Percentiles rank a stretch among this genome's conserved stretches.
Conservation (phyloP, 2,113 vertebrate species). For the Picathartes gymnocephalus region DNA sequence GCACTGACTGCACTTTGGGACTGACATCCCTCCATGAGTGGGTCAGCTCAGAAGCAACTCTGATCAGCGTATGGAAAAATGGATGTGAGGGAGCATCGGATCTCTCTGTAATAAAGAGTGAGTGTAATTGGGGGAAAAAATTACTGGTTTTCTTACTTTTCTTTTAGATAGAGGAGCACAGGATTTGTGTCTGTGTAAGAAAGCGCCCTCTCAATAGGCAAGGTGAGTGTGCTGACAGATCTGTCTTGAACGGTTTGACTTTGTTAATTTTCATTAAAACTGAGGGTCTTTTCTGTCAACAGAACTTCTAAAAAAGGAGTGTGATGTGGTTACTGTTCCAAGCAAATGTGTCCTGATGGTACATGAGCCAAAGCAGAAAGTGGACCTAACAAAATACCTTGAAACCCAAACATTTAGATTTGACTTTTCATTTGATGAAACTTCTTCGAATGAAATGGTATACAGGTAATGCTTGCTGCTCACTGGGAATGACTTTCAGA, state of each 20-base stretch:
- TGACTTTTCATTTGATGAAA: conserved; percentile 92
- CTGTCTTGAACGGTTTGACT: not conserved
- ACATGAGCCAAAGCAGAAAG: conserved; percentile 94
- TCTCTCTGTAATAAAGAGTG: not conserved
- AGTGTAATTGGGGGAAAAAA: not conserved
- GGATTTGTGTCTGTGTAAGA: conserved; percentile 93
- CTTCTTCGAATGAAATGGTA: conserved; percentile 85
- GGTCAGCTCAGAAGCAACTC: not conserved
- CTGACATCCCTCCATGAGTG: not conserved
- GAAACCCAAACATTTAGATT: conserved; percentile 93
- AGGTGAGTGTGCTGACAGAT: conserved; percentile 66
- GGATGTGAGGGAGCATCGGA: rapidly evolving
- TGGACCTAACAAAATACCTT: conserved; percentile 95
- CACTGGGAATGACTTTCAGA: not conserved
- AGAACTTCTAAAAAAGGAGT: conserved; percentile 89
- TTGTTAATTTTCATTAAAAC: not conserved
- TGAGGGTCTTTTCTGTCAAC: not conserved
- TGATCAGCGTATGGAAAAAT: not conserved
- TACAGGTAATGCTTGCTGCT: conserved; percentile 81
- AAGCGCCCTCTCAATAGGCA: conserved; percentile 93
- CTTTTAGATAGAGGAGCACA: conserved; percentile 82
- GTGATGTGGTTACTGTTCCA: conserved; percentile 91
- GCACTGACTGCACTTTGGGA: not conserved
- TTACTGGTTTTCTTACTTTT: not conserved
- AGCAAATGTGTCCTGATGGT: conserved; percentile 85